Base-by-base conservation (phyloP, 1,140 invertebrate genomes). In the Eubasilissa regina region DNA sequence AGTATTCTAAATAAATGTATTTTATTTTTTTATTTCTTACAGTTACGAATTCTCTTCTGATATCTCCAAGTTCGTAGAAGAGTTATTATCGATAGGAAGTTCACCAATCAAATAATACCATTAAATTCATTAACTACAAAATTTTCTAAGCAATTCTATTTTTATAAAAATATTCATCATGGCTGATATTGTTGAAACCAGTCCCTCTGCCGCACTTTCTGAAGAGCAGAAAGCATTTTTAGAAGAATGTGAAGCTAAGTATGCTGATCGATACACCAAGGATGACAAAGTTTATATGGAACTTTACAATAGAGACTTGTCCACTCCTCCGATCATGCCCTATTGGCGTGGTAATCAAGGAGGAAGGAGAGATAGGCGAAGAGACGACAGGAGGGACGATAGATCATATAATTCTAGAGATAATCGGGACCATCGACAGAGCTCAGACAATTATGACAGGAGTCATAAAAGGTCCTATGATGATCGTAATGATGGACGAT, bases 201-300 rank as follows among this genome's bases (percentile, higher is more conserved):
- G 25, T 13, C 35, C 70, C 8, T 21, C 43, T 35, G 81, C 84
- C 25, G 81, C 75, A 25, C 66, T 89, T 58, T 86, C 87, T 51
- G 80, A 81, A 77, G 84, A 86, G 79, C 87, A 89, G 43, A 81
- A 86, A 82, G 85, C 86, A 13, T 89, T 89, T 73, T 79, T 89
- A 76, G 85, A 84, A 25, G 82, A 85, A 83, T 87, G 87, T 81
- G 88, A 89, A 82, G 85, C 85, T 75, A 84, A 88, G 75, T 84
- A 89, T 8, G 86, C 87, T 82, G 84, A 89, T 68, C 85, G 88
- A 77, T 89, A 80, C 79, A 88, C 88, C 68, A 87, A 87, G 43
- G 86, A 87, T 51, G 88, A 89, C 84, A 85, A 86, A 78, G 86
- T 87, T 66, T 89, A 85, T 75, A 88, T 88, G 86, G 87, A 86